phyloP scores from a whole-genome alignment of 2,113 vertebrate species.

The Lanius ludovicianus region DNA sequence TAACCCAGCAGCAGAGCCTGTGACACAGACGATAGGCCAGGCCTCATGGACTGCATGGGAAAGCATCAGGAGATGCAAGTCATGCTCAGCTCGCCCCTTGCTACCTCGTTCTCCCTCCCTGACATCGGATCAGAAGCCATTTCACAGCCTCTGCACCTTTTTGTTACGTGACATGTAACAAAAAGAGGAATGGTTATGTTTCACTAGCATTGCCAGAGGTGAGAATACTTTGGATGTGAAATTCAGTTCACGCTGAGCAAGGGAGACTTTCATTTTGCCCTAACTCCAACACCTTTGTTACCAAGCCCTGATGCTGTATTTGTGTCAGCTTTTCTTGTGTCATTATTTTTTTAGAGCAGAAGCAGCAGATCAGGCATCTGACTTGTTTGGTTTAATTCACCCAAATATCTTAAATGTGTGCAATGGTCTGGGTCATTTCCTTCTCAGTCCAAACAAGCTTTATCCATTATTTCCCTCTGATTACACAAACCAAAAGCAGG shows the following conservation, averaged over 20 bases:
- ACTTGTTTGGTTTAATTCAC: constrained; percentile 27
- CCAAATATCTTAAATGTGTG: neutral
- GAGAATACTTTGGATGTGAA: neutral
- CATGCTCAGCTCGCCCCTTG: neutral
- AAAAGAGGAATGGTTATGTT: neutral
- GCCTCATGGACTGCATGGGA: neutral
- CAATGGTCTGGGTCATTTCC: neutral
- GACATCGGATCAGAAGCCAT: neutral
- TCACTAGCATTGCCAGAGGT: neutral
- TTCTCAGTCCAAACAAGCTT: constrained; percentile 1
- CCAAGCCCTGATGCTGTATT: neutral
- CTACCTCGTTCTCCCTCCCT: neutral
- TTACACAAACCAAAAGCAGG: neutral
- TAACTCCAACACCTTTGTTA: neutral
- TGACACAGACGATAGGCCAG: fast-evolving
- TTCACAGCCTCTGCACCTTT: neutral
- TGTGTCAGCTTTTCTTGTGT: neutral
- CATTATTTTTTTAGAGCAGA: neutral
- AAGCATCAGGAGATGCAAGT: neutral
- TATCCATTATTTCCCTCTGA: constrained; percentile 2
- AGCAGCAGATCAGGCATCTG: neutral
- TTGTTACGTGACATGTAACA: neutral
- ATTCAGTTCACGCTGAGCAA: neutral
- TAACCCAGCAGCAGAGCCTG: neutral
- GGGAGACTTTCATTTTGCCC: neutral